Base-by-base conservation (phyloP, 2,797 vertebrate genomes). In the Ptychobarbus kaznakovi region DNA sequence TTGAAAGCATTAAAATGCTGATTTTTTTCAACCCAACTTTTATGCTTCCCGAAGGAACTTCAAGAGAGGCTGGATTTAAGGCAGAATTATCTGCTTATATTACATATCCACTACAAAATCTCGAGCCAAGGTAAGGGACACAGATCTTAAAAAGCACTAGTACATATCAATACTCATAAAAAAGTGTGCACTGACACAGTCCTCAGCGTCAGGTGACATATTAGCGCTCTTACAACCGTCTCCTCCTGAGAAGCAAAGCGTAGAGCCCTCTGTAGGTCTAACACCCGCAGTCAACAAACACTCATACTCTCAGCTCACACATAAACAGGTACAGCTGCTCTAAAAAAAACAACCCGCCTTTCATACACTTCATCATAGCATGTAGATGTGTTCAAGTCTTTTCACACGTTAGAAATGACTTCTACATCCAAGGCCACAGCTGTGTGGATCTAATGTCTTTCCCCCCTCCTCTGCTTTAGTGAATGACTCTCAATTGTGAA, bases 1-100 rank as follows among this genome's bases (percentile, higher is more conserved):
- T 91, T 88, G 90, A 86, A 92, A 91, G 92, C 89, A 90, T 91
- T 90, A 86, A 88, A 89, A 87, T 91, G 90, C 90, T 82, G 46
- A 2, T 86, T 68, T 16, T 86, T 89, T 80, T 51, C 84, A 75
- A 49, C 35, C 73, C 73, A 63, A 13, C 73, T 82, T 89, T 89
- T 83, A 90, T 88, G 53, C 53, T 87, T 91, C 85, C 80, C 82
- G 32, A 38, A 87, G 85, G 75, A 89, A 88, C 81, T 81, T 90
- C 83, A 84, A 66, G 78, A 87, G 86, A 89, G 74, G 68, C 86
- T 89, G 78, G 79, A 74, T 80, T 79, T 84, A 76, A 87, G 72
- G 80, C 61, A 51, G 56, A 78, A 87, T 68, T 75, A 87, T 84
- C 58, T 85, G 77, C 88, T 90, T 85, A 86, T 69, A 84, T 84